phyloP scores from a whole-genome alignment of 2,888 invertebrate species.

The Dione juno region DNA sequence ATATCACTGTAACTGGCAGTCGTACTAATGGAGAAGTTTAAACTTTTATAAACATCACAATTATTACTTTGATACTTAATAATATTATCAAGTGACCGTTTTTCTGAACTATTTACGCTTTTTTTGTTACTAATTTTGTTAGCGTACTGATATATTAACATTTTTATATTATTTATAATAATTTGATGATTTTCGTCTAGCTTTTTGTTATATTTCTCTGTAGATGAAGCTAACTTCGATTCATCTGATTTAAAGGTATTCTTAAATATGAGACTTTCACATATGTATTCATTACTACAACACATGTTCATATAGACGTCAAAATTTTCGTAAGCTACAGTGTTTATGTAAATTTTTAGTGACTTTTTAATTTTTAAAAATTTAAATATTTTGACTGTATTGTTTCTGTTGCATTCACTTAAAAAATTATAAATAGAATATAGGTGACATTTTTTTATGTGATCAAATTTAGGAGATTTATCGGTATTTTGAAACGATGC shows the following conservation, averaged over 20 bases:
- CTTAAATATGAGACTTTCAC: constrained; percentile 29
- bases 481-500: constrained; percentile 49
- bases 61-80: constrained; percentile 7
- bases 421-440: constrained; percentile 64
- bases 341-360: constrained; percentile 67
- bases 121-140: constrained; percentile 30
- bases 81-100: constrained; percentile 4
- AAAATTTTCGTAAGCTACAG: constrained; percentile 52
- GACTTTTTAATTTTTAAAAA: constrained; percentile 57
- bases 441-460: constrained; percentile 57
- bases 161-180: constrained; percentile 43
- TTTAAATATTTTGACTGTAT: constrained; percentile 62
- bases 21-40: not conserved
- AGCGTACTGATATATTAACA: constrained; percentile 37
- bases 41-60: not conserved
- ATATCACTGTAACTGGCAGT: not conserved
- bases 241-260: not conserved
- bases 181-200: constrained; percentile 28
- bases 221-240: not conserved
- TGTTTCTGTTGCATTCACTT: constrained; percentile 55
- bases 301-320: constrained; percentile 51
- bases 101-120: not conserved
- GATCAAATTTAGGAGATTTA: constrained; percentile 37
- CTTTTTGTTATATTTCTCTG: constrained; percentile 7
- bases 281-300: constrained; percentile 40